Percentiles rank a stretch among this genome's conserved stretches.
phyloP scores from a whole-genome alignment of 2,113 vertebrate species.

The Cygnus buccinator region DNA sequence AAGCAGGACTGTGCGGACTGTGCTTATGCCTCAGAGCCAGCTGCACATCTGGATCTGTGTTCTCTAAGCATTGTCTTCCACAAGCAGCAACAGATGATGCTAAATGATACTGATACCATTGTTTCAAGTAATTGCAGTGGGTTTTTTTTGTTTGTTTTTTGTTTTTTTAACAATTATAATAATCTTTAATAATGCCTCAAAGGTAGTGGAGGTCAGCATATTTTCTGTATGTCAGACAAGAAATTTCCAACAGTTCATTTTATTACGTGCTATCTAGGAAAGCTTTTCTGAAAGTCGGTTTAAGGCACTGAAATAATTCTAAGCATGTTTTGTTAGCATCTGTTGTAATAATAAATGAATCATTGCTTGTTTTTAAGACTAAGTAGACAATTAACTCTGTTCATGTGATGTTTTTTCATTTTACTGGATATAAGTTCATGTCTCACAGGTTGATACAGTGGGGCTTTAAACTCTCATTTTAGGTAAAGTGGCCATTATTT shows the following conservation, averaged over 20 bases:
- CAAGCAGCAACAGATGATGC: not conserved
- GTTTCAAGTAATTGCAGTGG: not conserved
- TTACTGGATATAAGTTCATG: not conserved
- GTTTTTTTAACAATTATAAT: not conserved
- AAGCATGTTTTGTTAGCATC: not conserved
- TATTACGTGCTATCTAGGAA: not conserved
- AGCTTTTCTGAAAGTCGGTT: not conserved
- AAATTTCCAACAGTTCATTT: not conserved
- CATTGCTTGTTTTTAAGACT: not conserved
- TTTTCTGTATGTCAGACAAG: not conserved
- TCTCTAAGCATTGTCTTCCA: not conserved
- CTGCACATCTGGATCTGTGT: rapidly evolving
- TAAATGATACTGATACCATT: not conserved
- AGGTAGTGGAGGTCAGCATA: not conserved
- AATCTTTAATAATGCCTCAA: not conserved
- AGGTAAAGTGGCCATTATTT: not conserved
- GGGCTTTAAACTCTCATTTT: not conserved
- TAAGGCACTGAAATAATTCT: not conserved
- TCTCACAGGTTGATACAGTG: not conserved
- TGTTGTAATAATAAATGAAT: not conserved
- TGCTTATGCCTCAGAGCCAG: not conserved
- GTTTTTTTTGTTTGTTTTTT: not conserved
- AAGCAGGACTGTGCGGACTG: not conserved
- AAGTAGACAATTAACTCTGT: not conserved
- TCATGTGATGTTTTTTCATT: not conserved